These are phyloP conservation scores for Lordiphosa fenestrarum DNA, from an alignment of 2,888 invertebrate species.

Conservation along the genomic window DNA sequence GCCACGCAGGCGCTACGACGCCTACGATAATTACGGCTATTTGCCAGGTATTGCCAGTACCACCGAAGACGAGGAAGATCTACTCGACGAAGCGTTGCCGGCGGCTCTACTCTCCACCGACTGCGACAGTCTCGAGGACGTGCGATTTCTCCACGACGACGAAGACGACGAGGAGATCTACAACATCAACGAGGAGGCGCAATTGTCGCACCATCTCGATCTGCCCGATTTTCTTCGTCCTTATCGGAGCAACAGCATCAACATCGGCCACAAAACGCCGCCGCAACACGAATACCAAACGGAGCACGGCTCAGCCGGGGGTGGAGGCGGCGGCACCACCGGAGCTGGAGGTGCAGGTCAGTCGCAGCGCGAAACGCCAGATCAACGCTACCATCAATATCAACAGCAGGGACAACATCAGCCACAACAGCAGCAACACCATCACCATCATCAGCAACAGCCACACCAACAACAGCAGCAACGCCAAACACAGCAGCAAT, in stretches of 20 bases:
- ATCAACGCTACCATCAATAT: constrained; percentile 53
- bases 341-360: constrained; percentile 25
- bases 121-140: constrained; percentile 63
- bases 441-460: constrained; percentile 35
- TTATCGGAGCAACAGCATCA: constrained; percentile 64
- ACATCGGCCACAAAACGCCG: constrained; percentile 70
- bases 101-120: constrained; percentile 60
- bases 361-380: constrained; percentile 45
- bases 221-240: constrained; percentile 64
- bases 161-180: constrained; percentile 57
- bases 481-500: constrained; percentile 37
- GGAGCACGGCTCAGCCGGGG: constrained; percentile 54
- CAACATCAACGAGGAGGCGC: constrained; percentile 55
- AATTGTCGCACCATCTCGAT: constrained; percentile 33
- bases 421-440: constrained; percentile 40
- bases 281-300: constrained; percentile 66
- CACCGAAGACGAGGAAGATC: constrained; percentile 54
- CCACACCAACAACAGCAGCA: constrained; percentile 47
- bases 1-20: constrained; percentile 63
- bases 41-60: constrained; percentile 65
- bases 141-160: constrained; percentile 59
- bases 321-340: constrained; percentile 17
- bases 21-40: constrained; percentile 69
- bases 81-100: constrained; percentile 61
- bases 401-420: constrained; percentile 50